These are phyloP conservation scores for Lasius fuliginosus DNA, from an alignment of 2,888 invertebrate genomes.

Conservation along the genomic window DNA sequence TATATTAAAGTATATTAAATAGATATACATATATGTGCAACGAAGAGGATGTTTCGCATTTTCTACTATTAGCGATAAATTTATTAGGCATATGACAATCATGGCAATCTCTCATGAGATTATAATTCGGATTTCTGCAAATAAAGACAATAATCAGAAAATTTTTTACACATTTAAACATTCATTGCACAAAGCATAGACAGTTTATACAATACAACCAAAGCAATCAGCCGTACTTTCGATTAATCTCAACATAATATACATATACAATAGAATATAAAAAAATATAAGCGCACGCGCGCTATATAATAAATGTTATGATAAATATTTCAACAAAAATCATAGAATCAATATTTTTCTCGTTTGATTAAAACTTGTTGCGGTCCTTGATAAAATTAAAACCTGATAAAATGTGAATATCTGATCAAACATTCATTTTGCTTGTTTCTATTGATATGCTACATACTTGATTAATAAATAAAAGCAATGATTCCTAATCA, in stretches of 20 bases:
- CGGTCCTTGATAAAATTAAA: not conserved
- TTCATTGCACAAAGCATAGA: not conserved
- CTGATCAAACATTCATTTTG: conserved; percentile 4
- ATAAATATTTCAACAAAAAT: conserved; percentile 12
- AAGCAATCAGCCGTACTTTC: not conserved
- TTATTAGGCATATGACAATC: conserved; percentile 8
- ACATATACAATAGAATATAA: not conserved
- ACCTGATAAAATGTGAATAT: not conserved
- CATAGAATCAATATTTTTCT: not conserved
- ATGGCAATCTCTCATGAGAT: not conserved
- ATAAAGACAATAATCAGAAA: not conserved
- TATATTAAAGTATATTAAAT: not conserved
- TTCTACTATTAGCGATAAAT: conserved; percentile 22
- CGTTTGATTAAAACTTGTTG: not conserved
- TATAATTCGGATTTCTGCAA: not conserved
- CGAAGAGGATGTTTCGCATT: conserved; percentile 16
- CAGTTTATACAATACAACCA: not conserved
- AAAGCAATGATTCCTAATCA: not conserved
- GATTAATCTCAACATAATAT: not conserved
- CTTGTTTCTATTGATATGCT: not conserved
- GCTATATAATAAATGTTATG: not conserved
- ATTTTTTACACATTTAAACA: conserved; percentile 5
- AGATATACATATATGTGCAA: not conserved
- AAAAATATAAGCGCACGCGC: not conserved
- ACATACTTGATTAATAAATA: conserved; percentile 11